A percentile compares a stretch with the other conserved stretches of the same genome.
Conservation (phyloP, 2,113 vertebrate genomes). For the Penelope pileata region DNA sequence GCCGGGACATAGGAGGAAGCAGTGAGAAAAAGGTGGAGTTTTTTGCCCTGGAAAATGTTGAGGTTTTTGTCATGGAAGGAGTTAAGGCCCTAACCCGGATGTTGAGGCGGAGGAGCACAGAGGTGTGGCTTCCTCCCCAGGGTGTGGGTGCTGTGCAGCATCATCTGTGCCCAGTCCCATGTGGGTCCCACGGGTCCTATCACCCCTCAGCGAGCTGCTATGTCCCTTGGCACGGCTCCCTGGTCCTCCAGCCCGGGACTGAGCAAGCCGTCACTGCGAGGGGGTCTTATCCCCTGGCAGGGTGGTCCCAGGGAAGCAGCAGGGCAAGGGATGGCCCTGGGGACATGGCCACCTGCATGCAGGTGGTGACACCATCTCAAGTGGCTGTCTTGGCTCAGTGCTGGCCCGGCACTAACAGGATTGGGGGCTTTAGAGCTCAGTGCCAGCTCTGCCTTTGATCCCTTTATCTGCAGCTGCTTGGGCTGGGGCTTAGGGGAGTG, state of each 20-base stretch:
- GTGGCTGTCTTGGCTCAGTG: background rate
- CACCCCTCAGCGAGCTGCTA: background rate
- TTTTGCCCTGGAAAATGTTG: background rate
- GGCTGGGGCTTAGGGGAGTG: background rate
- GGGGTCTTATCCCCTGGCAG: background rate
- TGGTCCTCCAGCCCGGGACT: background rate
- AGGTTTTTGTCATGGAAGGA: background rate
- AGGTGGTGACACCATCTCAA: background rate
- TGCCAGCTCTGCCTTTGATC: background rate
- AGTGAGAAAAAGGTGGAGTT: background rate
- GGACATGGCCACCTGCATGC: background rate
- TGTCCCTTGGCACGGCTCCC: background rate
- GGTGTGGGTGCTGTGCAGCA: background rate
- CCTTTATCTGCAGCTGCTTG: background rate
- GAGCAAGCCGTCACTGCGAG: background rate
- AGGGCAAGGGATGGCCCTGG: too few species aligned
- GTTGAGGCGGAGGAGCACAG: constrained; percentile 48
- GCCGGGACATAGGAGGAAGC: background rate
- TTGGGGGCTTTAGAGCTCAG: background rate
- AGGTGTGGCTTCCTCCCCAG: constrained; percentile 55
- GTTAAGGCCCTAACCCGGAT: constrained; percentile 50
- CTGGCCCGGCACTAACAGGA: background rate
- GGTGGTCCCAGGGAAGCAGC: background rate
- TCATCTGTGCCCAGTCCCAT: background rate
- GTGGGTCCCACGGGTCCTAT: background rate